Evolutionary conservation across 2,888 invertebrate species (phyloP).

Genomic region (Anthoptus insignis): DNA sequence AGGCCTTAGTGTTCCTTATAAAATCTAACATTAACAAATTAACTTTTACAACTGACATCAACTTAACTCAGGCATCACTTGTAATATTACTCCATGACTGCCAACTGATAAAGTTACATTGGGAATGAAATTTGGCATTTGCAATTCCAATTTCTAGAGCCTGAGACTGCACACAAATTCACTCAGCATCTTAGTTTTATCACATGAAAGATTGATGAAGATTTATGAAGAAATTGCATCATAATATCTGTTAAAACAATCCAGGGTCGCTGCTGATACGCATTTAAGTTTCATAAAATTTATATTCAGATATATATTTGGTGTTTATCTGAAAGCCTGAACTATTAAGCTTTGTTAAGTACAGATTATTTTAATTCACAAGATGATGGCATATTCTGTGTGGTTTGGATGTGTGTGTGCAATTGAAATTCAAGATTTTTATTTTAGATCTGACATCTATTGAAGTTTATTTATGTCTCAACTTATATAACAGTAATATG

Average conservation of each 20-base stretch:
- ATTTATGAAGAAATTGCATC: neutral
- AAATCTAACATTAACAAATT: too few species aligned
- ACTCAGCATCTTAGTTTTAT: neutral
- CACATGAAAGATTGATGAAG: neutral
- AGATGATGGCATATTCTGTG: constrained; percentile 39
- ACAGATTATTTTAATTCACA: constrained; percentile 35
- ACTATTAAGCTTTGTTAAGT: constrained; percentile 49
- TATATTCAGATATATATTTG: constrained; percentile 32
- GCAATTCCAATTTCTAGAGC: neutral
- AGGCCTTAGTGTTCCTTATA: too few species aligned
- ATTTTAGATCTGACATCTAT: constrained; percentile 60
- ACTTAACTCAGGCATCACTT: too few species aligned
- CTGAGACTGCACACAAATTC: neutral
- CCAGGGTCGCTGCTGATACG: constrained; percentile 46
- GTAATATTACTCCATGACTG: too few species aligned
- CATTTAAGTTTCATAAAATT: constrained; percentile 68
- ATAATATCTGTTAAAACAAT: neutral
- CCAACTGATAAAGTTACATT: neutral
- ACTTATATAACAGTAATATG: neutral
- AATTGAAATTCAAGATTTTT: constrained; percentile 65
- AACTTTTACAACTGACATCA: too few species aligned
- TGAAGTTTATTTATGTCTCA: constrained; percentile 1
- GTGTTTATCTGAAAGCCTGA: constrained; percentile 53
- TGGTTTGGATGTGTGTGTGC: constrained; percentile 57
- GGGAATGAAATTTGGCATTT: too few species aligned